These are phyloP conservation scores for Tretioscincus oriximinensis DNA, from an alignment of 2,113 vertebrate genomes.

Conservation along the genomic window DNA sequence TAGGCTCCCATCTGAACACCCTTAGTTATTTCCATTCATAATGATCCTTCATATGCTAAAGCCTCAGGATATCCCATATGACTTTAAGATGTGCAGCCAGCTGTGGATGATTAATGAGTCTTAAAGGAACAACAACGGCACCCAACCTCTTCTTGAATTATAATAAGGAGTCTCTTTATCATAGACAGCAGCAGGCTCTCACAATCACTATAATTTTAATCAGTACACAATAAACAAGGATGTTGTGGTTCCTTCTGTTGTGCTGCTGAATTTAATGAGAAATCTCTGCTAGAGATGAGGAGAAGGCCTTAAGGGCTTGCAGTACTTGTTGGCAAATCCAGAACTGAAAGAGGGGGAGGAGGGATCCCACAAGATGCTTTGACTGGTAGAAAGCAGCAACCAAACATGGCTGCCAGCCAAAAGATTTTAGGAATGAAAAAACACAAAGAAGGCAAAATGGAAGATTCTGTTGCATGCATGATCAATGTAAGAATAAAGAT, in stretches of 20 bases:
- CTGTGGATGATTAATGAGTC: slow-evolving; percentile 54
- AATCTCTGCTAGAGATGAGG: background rate
- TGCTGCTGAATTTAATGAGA: background rate
- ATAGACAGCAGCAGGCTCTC: slow-evolving; percentile 1
- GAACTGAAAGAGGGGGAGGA: background rate
- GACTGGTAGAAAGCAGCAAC: background rate
- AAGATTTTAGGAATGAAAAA: background rate
- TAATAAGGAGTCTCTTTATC: slow-evolving; percentile 42
- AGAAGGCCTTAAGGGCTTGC: background rate
- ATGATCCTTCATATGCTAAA: slow-evolving; percentile 33
- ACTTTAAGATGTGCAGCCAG: slow-evolving; percentile 23
- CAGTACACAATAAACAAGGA: slow-evolving; percentile 7
- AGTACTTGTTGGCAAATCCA: background rate
- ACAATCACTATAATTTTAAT: slow-evolving; percentile 10
- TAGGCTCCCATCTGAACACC: background rate
- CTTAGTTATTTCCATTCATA: slow-evolving; percentile 42
- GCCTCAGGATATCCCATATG: slow-evolving; percentile 24
- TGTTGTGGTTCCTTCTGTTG: background rate
- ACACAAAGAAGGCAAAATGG: background rate
- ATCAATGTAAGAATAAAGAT: no score
- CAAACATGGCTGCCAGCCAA: background rate
- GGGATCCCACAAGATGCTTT: background rate
- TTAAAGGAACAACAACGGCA: slow-evolving; percentile 35
- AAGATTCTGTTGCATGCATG: background rate
- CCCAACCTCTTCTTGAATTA: slow-evolving; percentile 6